These are phyloP conservation scores for Aramus guarauna DNA, from an alignment of 2,113 vertebrate genomes.

Conservation along the genomic window DNA sequence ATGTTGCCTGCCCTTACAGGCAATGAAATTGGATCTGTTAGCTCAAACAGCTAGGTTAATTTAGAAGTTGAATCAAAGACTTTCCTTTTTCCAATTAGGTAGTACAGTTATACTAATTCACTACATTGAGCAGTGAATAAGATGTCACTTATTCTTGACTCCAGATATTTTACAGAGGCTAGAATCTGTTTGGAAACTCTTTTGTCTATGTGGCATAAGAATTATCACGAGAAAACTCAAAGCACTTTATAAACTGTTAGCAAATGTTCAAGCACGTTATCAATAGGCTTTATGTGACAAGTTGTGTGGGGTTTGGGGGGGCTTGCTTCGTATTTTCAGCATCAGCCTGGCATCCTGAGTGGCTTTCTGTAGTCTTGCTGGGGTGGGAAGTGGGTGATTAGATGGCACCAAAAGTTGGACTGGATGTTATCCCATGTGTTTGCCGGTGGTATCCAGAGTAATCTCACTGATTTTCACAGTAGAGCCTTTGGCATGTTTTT, in stretches of 20 bases:
- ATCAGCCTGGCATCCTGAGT: not conserved
- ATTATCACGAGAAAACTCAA: not conserved
- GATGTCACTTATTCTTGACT: not conserved
- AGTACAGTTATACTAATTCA: not conserved
- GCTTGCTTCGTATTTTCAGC: not conserved
- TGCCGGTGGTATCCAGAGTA: not conserved
- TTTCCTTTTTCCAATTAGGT: not conserved
- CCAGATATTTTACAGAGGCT: not conserved
- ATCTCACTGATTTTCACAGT: not conserved
- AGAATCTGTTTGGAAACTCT: not conserved
- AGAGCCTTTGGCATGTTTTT: not conserved
- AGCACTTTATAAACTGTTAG: not conserved
- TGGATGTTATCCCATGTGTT: not conserved
- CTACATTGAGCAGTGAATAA: not conserved
- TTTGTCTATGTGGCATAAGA: not conserved
- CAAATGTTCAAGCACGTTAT: not conserved
- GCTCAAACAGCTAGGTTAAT: not conserved
- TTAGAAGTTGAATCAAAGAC: not conserved
- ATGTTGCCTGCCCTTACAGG: not conserved
- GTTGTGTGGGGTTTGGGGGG: not conserved
- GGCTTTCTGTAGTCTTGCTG: not conserved
- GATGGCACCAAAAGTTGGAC: not conserved
- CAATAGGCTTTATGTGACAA: not conserved
- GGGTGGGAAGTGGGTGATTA: not conserved
- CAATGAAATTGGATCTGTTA: not conserved